phyloP scores from a whole-genome alignment of 2,888 invertebrate genomes.

The Podotricha telesiphe region DNA sequence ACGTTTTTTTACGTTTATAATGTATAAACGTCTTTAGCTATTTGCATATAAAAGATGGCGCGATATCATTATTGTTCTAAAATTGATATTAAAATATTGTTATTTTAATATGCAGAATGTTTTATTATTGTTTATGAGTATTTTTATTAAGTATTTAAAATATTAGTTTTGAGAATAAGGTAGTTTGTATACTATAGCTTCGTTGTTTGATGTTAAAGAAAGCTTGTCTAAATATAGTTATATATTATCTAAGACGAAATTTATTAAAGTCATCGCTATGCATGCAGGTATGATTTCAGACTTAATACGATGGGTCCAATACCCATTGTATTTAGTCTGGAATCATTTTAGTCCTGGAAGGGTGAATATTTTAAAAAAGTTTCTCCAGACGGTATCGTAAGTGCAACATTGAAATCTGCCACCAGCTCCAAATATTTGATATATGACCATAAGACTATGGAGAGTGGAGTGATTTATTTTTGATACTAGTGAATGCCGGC shows the following conservation, averaged over 20 bases:
- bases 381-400: neutral
- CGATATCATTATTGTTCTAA: constrained; percentile 16
- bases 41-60: constrained; percentile 13
- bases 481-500: too few species aligned
- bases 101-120: neutral
- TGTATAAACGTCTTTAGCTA: constrained; percentile 4
- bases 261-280: neutral
- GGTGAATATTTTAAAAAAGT: neutral
- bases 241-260: neutral
- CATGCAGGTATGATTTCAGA: neutral
- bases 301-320: too few species aligned
- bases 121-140: constrained; percentile 3
- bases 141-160: neutral
- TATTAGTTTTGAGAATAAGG: neutral
- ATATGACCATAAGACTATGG: too few species aligned
- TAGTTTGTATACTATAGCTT: neutral
- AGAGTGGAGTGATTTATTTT: too few species aligned
- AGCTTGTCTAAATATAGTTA: neutral
- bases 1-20: constrained; percentile 16
- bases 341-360: neutral
- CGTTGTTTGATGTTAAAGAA: neutral
- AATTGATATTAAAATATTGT: neutral
- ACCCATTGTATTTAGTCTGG: too few species aligned
- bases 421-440: too few species aligned
- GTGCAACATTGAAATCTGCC: neutral